These are phyloP conservation scores for Plutomurus gul DNA, from an alignment of 1,140 invertebrate species.

Conservation along the genomic window DNA sequence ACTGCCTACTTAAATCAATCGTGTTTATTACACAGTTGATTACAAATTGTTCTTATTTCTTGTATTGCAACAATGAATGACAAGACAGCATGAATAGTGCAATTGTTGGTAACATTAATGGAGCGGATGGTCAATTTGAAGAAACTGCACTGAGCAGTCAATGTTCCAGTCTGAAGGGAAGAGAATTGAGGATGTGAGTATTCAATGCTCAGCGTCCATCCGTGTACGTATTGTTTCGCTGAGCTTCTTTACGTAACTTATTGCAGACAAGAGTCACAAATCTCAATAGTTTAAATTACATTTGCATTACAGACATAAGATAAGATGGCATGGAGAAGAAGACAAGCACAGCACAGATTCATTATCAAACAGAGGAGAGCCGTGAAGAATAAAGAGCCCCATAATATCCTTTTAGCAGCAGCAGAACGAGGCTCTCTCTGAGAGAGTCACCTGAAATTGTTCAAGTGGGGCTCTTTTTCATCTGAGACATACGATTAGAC, in stretches of 20 bases:
- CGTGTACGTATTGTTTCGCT: no score
- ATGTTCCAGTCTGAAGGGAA: no score
- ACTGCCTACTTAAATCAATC: no score
- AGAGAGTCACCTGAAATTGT: neutral
- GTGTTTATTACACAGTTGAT: no score
- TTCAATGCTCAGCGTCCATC: no score
- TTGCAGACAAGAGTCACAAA: slow-evolving; percentile 13
- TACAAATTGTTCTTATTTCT: no score
- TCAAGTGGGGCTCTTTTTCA: neutral
- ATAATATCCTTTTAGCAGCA: neutral
- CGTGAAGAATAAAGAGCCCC: neutral
- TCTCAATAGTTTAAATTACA: slow-evolving; percentile 5
- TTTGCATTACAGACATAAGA: neutral
- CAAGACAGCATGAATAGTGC: no score
- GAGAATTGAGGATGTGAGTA: no score
- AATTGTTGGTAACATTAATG: no score
- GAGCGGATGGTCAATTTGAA: no score
- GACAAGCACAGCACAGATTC: neutral
- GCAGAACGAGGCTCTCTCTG: neutral
- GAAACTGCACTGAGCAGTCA: no score
- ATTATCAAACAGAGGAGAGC: neutral
- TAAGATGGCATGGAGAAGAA: neutral
- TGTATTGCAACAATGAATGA: no score
- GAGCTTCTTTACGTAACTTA: neutral
- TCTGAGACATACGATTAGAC: neutral